Conservation (phyloP, 2,888 invertebrate genomes). For the Muscina levida region DNA sequence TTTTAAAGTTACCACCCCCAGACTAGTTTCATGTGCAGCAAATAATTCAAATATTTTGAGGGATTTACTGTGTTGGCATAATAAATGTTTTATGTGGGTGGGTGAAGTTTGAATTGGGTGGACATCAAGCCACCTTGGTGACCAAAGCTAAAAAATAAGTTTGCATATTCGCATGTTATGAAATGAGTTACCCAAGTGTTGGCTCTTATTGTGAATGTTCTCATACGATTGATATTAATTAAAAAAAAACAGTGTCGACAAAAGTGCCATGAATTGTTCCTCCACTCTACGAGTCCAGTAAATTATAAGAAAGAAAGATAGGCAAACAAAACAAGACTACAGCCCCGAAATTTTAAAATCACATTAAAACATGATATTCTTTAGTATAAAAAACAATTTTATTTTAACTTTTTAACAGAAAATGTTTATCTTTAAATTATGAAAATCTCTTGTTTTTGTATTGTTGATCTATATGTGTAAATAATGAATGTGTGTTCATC, state of each 20-base stretch:
- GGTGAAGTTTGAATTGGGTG: neutral
- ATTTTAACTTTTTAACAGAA: too few species aligned
- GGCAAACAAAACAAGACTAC: too few species aligned
- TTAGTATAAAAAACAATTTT: too few species aligned
- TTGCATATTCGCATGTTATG: neutral
- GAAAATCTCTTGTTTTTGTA: too few species aligned
- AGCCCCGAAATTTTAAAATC: too few species aligned
- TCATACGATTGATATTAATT: conserved; percentile 51
- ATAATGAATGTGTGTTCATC: too few species aligned
- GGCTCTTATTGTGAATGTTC: conserved; percentile 1
- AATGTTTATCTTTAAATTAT: too few species aligned
- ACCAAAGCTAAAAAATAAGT: too few species aligned
- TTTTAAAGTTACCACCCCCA: conserved; percentile 28
- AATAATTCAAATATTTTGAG: conserved; percentile 59
- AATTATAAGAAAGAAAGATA: too few species aligned
- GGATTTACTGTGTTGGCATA: conserved; percentile 29
- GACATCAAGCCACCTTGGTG: neutral
- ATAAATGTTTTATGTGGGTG: conserved; percentile 44
- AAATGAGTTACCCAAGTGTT: conserved; percentile 39
- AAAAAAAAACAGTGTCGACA: conserved; percentile 56
- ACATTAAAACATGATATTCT: too few species aligned
- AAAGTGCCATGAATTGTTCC: conserved; percentile 54
- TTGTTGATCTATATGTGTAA: too few species aligned
- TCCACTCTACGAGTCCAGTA: too few species aligned
- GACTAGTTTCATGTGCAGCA: neutral